phyloP scores from a whole-genome alignment of 2,113 vertebrate species.

The Phalacrocorax aristotelis region DNA sequence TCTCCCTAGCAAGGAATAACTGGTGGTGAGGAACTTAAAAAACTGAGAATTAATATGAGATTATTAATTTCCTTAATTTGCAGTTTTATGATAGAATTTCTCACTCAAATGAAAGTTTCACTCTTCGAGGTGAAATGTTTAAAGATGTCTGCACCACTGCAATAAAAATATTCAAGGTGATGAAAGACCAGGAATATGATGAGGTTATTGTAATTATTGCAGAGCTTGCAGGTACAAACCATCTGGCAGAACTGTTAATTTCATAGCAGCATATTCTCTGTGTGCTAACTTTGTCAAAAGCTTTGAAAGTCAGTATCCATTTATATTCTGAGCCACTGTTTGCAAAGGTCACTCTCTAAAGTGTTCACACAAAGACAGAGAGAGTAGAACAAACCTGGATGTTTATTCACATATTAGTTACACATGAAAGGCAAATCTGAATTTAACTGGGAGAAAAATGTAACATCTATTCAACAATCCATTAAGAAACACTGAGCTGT shows the following conservation, averaged over 20 bases:
- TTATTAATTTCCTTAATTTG: conserved; percentile 53
- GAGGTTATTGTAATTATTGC: conserved; percentile 62
- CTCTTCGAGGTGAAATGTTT: conserved; percentile 43
- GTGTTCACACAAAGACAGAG: conserved; percentile 2
- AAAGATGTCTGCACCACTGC: conserved; percentile 51
- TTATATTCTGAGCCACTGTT: conserved; percentile 49
- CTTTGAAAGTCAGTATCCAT: conserved; percentile 52
- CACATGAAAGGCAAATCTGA: conserved; percentile 22
- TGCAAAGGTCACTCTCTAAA: conserved; percentile 65
- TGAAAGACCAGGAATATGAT: conserved; percentile 59
- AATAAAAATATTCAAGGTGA: conserved; percentile 63
- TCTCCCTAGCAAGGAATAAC: background rate
- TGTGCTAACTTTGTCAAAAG: conserved; percentile 48
- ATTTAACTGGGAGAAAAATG: conserved; percentile 8
- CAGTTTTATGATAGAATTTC: conserved; percentile 28
- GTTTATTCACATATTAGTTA: conserved; percentile 41
- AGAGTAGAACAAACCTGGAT: background rate
- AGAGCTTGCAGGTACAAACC: conserved; percentile 64
- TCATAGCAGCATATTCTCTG: conserved; percentile 31
- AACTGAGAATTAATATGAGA: conserved; percentile 10
- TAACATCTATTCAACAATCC: background rate
- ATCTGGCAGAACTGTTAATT: conserved; percentile 66
- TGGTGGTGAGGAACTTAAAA: background rate
- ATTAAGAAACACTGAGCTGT: conserved; percentile 5
- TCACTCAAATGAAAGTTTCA: conserved; percentile 15